Conservation (phyloP, 2,113 vertebrate genomes). For the Calidris pugnax region DNA sequence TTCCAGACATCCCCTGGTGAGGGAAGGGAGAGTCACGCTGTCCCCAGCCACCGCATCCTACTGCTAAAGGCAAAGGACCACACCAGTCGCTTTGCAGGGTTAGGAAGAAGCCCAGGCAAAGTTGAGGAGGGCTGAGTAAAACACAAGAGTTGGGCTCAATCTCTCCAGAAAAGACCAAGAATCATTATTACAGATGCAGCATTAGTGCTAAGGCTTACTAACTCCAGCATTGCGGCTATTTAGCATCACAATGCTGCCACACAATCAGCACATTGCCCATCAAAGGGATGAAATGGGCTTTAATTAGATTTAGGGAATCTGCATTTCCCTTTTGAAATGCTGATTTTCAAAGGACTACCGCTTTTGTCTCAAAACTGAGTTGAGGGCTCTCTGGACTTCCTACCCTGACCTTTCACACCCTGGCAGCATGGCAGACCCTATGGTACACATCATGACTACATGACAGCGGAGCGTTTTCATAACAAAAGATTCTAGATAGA, state of each 20-base stretch:
- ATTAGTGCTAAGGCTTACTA: neutral
- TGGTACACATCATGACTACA: neutral
- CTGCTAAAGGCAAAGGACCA: neutral
- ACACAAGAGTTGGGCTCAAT: neutral
- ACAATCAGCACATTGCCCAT: neutral
- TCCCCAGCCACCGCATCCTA: neutral
- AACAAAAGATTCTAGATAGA: neutral
- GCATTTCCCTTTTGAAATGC: conserved; percentile 12
- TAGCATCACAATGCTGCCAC: neutral
- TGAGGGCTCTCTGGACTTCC: neutral
- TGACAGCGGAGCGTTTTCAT: neutral
- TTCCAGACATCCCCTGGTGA: neutral
- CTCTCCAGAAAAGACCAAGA: neutral
- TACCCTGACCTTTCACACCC: neutral
- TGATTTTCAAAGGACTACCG: neutral
- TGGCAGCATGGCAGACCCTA: neutral
- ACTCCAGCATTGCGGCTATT: neutral
- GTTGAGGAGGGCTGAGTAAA: neutral
- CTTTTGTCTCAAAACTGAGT: neutral
- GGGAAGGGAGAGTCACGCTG: neutral
- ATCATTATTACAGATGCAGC: neutral
- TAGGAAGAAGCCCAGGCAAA: neutral
- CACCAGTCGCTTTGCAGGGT: rapidly evolving
- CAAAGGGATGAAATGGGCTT: neutral
- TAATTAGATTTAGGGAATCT: neutral